Conservation (phyloP, 2,888 invertebrate genomes). For the Drosophila neotestacea region DNA sequence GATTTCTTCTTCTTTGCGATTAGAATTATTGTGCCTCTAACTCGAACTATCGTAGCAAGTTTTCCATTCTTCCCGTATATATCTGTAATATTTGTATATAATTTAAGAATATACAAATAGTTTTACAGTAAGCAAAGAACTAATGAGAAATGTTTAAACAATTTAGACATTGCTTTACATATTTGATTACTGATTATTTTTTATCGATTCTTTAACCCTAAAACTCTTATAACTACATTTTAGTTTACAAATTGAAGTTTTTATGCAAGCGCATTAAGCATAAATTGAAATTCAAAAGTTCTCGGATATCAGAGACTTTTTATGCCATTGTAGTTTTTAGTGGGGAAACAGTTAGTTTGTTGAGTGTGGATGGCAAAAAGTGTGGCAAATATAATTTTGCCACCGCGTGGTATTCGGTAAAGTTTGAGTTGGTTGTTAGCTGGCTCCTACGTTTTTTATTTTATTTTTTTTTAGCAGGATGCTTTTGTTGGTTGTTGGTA, state of each 20-base stretch:
- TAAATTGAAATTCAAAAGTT: conserved; percentile 14
- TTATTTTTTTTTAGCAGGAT: conserved; percentile 12
- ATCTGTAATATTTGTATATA: no score
- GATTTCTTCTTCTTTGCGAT: no score
- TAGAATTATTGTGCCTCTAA: no score
- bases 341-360: conserved; percentile 16
- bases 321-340: conserved; percentile 6
- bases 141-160: no score
- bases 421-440: conserved; percentile 36
- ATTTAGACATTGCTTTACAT: no score
- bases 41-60: no score
- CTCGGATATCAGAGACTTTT: neutral
- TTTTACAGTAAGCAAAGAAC: no score
- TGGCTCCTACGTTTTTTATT: neutral
- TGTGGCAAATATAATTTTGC: conserved; percentile 41
- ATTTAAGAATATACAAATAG: no score
- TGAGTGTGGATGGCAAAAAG: conserved; percentile 19
- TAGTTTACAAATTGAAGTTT: neutral
- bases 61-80: no score
- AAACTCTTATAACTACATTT: neutral
- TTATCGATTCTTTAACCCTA: neutral
- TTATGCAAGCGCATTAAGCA: neutral
- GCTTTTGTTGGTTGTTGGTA: conserved; percentile 18
- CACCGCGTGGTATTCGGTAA: conserved; percentile 40
- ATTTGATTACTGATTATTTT: neutral